Evolutionary conservation across 2,888 invertebrate species (phyloP), one percentile per base, ranked within the genome.

Genomic region (Drosophila affinis): DNA sequence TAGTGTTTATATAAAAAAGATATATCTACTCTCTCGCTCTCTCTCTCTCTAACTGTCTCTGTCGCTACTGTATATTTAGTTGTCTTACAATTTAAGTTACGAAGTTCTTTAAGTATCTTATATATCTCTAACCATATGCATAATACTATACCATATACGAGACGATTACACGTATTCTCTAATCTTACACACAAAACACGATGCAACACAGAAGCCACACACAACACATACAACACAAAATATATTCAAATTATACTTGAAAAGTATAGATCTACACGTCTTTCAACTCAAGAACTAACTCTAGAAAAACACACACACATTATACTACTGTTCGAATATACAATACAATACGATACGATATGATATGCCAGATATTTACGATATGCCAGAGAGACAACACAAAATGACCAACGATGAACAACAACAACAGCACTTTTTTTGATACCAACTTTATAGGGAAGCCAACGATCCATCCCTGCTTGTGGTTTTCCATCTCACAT

Each of bases 51-150:
- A 75, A 4, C 34, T 34, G 12, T 39, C 51, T 67, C 71, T 59
- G 48, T 58, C 60, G 73, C 48, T 71, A 75, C 75, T 85, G 87
- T 87, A 88, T 77, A 87, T 87, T 88, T 90, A 88, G 89, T 90
- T 90, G 67, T 85, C 73, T 59, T 77, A 77, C 72, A 77, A 81
- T 80, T 87, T 86, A 84, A 87, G 78, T 87, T 71, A 73, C 71
- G 86, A 83, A 81, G 88, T 78, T 88, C 45, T 75, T 65, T 85
- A 79, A 85, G 85, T 69, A 79, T 63, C 60, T 79, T 67, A 65
- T 47, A 53, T 47, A 62, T 47, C 62, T 44, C 39, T 39, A 74
- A 10, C 45, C 45, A 60, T 67, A 34, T 21, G 21, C 21, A 21
- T 56, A 64, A 74, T 68, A 49, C 78, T 78, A 60, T 64, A 75